A percentile compares a stretch with the other conserved stretches of the same genome.
Evolutionary conservation across 2,888 invertebrate genomes (phyloP).

Genomic region (Lacanobia oleracea): DNA sequence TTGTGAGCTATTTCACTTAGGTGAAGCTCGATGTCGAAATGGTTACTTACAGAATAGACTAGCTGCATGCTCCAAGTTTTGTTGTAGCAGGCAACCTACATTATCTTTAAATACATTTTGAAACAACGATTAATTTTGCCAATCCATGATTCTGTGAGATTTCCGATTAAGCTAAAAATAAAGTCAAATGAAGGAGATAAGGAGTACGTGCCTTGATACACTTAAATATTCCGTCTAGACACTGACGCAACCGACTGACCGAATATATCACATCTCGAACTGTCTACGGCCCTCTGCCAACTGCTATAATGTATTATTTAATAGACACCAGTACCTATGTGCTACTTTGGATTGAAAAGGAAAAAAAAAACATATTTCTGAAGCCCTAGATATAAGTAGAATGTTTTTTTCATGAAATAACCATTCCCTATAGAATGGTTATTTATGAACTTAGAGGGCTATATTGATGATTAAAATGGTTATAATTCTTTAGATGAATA

Average conservation of each 20-base stretch:
- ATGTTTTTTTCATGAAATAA: no score
- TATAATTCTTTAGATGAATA: no score
- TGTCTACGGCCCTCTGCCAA: not conserved
- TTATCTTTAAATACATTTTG: not conserved
- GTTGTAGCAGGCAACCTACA: no score
- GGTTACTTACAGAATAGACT: no score
- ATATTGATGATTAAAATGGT: no score
- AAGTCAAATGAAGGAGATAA: slow-evolving; percentile 25
- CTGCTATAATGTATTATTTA: not conserved
- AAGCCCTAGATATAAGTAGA: no score
- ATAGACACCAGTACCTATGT: not conserved
- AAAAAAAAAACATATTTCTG: not conserved
- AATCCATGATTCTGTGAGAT: not conserved
- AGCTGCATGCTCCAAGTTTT: no score
- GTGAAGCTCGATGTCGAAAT: no score
- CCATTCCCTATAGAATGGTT: no score
- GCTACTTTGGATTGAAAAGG: not conserved
- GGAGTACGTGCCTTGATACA: slow-evolving; percentile 28
- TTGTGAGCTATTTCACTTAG: no score
- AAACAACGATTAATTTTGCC: not conserved
- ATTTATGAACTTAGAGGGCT: no score
- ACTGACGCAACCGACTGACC: slow-evolving; percentile 19
- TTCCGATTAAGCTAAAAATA: not conserved
- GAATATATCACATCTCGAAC: slow-evolving; percentile 22
- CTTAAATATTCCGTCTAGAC: slow-evolving; percentile 21